Base-by-base conservation (phyloP, 2,797 vertebrate genomes). In the Oreonectes daqikongensis region DNA sequence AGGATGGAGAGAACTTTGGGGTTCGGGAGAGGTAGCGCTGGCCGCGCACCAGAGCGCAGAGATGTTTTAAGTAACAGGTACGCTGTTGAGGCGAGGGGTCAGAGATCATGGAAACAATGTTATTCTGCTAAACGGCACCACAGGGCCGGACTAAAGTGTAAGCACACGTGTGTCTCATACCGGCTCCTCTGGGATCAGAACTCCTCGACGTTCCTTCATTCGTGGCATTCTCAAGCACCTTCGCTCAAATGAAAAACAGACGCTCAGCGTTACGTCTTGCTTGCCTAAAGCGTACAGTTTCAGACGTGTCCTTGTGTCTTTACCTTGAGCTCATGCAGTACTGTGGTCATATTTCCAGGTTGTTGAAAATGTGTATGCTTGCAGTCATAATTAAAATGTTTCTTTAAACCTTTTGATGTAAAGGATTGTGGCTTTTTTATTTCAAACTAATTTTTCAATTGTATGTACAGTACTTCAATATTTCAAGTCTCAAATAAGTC, bases 51-150 rank as follows among this genome's bases (percentile, higher is more conserved):
- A 4, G 22, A 35, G 42, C 9, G 12, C 52, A 74, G 78, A 57
- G 69, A 55, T 79, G 69, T 55, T 81, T 79, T 73, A 61, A 82
- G 59, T 67, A 80, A 83, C 67, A 82, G 61, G 79, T 78, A 82
- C 11, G 32, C 55, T 18, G 5, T 35, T 71, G 28, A 59, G 46
- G 57, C 4, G 40, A 42, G 64, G 22, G 53, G 82, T 40, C 73
- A 75, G 72, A 77, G 78, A 72, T 72, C 77, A 53, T 60, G 35
- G 65, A 81, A 71, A 79, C 77, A 80, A 80, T 72, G 42, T 52
- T 63, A 61, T 66, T 35, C 28, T 68, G 71, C 48, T 28, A 18
- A 22, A 75, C 66, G 44, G 66, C 10, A 42, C 40, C 40, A 42
- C 40, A 42, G 40, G 10, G 71, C 71, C 53, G 46, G 55, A 61